Percentiles rank a stretch among this genome's conserved stretches.
These are phyloP conservation scores for Eupeodes corollae DNA, from an alignment of 1,140 invertebrate species.

Conservation along the genomic window DNA sequence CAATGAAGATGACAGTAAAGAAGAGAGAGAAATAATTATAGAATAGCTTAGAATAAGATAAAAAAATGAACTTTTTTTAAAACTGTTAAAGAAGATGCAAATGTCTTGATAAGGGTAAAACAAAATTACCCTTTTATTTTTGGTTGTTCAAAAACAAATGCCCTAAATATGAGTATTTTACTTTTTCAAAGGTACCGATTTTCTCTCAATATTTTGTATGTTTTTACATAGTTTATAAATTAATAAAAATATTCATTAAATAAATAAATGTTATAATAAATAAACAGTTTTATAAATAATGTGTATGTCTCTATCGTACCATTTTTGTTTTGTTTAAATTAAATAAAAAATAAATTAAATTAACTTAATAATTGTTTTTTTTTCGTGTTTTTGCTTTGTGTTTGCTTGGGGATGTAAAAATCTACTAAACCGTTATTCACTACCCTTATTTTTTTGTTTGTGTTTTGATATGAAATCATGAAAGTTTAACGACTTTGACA, in stretches of 20 bases:
- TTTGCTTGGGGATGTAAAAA: constrained; percentile 1
- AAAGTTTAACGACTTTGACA: not conserved
- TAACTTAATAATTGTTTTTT: not conserved
- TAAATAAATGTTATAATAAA: constrained; percentile 37
- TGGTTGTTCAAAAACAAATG: too few species aligned
- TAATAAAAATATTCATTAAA: constrained; percentile 29
- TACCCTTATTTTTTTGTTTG: constrained; percentile 1
- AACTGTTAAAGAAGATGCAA: too few species aligned
- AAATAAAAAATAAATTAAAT: too few species aligned
- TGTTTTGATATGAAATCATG: constrained; percentile 4
- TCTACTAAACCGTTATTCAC: constrained; percentile 4
- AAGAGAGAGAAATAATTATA: not conserved
- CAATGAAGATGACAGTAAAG: constrained; percentile 28
- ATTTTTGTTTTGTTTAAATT: too few species aligned
- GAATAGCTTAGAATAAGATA: not conserved
- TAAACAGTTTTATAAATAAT: constrained; percentile 10
- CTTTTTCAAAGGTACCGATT: constrained; percentile 19
- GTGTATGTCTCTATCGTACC: not conserved
- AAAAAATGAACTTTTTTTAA: too few species aligned
- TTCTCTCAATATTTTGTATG: constrained; percentile 13
- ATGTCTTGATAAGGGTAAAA: too few species aligned
- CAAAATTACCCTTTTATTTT: too few species aligned
- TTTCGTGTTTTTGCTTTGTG: constrained; percentile 2
- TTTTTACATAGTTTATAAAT: not conserved
- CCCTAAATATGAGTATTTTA: constrained; percentile 23